These are phyloP conservation scores for Mycetomoellerius zeteki DNA, from an alignment of 1,140 invertebrate genomes.

Conservation along the genomic window DNA sequence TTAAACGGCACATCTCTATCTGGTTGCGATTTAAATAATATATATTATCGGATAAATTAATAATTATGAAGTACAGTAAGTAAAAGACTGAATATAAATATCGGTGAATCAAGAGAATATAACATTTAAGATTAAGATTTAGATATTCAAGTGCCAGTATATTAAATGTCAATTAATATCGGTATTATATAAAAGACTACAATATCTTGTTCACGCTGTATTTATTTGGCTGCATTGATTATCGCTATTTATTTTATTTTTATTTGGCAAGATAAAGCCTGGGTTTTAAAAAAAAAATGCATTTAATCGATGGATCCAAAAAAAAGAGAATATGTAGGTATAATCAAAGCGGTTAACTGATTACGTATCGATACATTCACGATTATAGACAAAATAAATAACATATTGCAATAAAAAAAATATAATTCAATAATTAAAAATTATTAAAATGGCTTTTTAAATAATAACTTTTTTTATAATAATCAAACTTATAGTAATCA, in stretches of 20 bases:
- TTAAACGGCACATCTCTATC: not conserved
- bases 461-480: not conserved
- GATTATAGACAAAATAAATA: slow-evolving; percentile 24
- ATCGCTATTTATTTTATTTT: slow-evolving; percentile 55
- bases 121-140: not conserved
- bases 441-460: not conserved
- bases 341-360: not conserved
- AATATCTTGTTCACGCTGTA: not conserved
- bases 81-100: not conserved
- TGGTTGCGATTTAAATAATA: not conserved
- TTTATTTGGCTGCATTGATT: slow-evolving; percentile 60
- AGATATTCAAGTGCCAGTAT: not conserved
- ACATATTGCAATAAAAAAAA: not conserved
- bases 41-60: not conserved
- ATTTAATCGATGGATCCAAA: slow-evolving; percentile 15
- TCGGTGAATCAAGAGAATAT: not conserved
- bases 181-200: not conserved
- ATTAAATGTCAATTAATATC: slow-evolving; percentile 3
- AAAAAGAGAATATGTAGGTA: not conserved
- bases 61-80: not conserved
- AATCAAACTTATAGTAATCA: not conserved
- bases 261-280: slow-evolving; percentile 26
- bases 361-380: not conserved
- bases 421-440: slow-evolving; percentile 3
- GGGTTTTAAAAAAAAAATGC: not conserved